Base-by-base conservation (phyloP, 2,888 invertebrate genomes). In the Drosophila nigricruria region DNA sequence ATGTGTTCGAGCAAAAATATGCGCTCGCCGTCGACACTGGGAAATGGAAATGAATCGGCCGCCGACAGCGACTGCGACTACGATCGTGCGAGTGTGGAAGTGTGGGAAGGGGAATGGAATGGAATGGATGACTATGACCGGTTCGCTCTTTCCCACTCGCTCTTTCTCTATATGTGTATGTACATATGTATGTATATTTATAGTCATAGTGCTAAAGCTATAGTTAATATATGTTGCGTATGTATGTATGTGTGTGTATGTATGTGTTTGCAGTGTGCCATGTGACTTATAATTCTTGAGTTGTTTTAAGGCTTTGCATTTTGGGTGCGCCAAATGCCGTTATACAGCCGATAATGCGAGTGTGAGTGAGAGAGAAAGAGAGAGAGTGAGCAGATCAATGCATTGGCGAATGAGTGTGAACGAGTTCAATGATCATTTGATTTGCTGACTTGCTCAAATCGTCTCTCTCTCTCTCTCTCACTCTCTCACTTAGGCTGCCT, bases 1-100 rank as follows among this genome's bases (percentile, higher is more conserved):
- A 86, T 87, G 89, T 89, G 85, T 72, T 78, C 47, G 74, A 67
- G 80, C 77, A 73, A 72, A 85, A 72, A 70, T 72, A 77, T 78
- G 56, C 63, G 68, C 65, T 50, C 54, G 40, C 18, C 38, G 53
- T 49, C 59, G 38, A 54, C 62, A 64, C 52, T 76, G 78, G 73
- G 74, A 76, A 76, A 78, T 76, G 78, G 64, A 61, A 76, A 73
- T 78, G 69, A 76, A 69, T 78, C 64, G 76, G 18, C 58, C 25
- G 45, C 23, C 47, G 45, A 52, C 54, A 16, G 40, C 56, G 50
- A 53, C 58, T 5, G 20, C 50, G 60, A 73, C 47, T 23, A 40
- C 78, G 74, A 76, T 73, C 73, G 18, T 42, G 20, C 9, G 9
- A 25, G 38, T 38, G 9, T 23, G 25, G n/a, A 25, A 12, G 42